Evolutionary conservation across 2,797 vertebrate genomes (phyloP), one percentile per base, ranked within the genome.

Genomic region (Coregonus ussuriensis): DNA sequence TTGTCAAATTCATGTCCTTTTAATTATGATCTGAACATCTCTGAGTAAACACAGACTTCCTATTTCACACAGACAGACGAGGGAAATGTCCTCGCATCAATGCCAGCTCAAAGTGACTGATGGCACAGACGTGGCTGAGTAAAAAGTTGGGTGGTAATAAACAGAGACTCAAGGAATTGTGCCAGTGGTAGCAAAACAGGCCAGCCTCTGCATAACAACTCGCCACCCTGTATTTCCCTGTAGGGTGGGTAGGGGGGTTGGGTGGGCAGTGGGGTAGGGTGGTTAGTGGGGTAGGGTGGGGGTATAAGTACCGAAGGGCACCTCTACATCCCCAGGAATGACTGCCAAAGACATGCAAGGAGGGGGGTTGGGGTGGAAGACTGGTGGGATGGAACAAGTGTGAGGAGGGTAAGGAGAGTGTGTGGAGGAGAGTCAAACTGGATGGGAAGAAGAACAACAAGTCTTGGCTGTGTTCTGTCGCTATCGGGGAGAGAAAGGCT

Each of bases 41-140:
- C 68, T 68, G 83, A 71, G 80, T 85, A 85, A 87, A 86, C 41
- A 47, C 83, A 80, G 56, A 77, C 74, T 85, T 82, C 79, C 79
- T 80, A 83, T 84, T 82, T 82, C 68, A 83, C 82, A 86, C 54
- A 79, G 86, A 86, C 47, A 79, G 85, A 83, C 79, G 65, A 77
- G 69, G 63, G 56, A 33, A 59, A 63, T 77, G 82, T 86, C 75
- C 79, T 84, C 79, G 53, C 69, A 74, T 82, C 74, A 75, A 35
- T 72, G 51, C 51, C 51, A 56, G 80, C 71, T 75, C 77, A 63
- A 0, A 0, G 29, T 78, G 80, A 85, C 69, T 78, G 81, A 84
- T 74, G 2, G 53, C 77, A 75, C 51, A 70, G 52, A 71, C 69
- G 15, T 1, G 41, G 41, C 53, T 68, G 81, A 69, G 76, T 80